Evolutionary conservation across 1,140 invertebrate species (phyloP).

Genomic region (Zaprionus kolodkinae): DNA sequence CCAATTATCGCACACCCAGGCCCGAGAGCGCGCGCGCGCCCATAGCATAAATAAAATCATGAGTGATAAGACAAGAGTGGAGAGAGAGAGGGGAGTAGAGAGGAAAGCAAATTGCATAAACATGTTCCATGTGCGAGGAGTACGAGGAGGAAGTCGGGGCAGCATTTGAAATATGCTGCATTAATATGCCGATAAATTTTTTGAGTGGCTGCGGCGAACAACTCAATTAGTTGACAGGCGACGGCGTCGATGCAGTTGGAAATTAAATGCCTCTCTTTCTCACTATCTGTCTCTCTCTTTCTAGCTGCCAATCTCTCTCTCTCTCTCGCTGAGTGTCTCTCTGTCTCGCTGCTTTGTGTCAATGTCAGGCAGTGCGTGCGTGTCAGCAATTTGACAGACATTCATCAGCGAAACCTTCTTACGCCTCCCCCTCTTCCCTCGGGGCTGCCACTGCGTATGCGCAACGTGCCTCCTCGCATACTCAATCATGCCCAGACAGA

Average conservation of each 20-base stretch:
- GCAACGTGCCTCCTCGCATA: constrained; percentile 56
- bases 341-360: constrained; percentile 46
- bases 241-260: constrained; percentile 37
- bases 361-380: constrained; percentile 62
- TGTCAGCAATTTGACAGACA: constrained; percentile 82
- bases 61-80: constrained; percentile 73
- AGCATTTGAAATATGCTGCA: constrained; percentile 79
- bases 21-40: constrained; percentile 48
- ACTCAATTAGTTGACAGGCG: constrained; percentile 78
- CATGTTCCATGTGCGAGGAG: constrained; percentile 61
- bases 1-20: constrained; percentile 77
- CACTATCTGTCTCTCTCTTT: neutral
- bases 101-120: constrained; percentile 70
- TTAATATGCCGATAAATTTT: constrained; percentile 81
- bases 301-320: neutral
- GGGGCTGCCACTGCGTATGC: constrained; percentile 29
- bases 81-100: constrained; percentile 7
- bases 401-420: constrained; percentile 54
- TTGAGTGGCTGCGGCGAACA: constrained; percentile 56
- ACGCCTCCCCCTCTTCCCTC: no score
- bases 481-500: constrained; percentile 58
- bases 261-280: constrained; percentile 67
- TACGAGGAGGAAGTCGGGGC: constrained; percentile 61
- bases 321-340: neutral
- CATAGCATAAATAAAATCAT: constrained; percentile 82